phyloP scores from a whole-genome alignment of 1,140 invertebrate genomes.

The Bombus ignitus region DNA sequence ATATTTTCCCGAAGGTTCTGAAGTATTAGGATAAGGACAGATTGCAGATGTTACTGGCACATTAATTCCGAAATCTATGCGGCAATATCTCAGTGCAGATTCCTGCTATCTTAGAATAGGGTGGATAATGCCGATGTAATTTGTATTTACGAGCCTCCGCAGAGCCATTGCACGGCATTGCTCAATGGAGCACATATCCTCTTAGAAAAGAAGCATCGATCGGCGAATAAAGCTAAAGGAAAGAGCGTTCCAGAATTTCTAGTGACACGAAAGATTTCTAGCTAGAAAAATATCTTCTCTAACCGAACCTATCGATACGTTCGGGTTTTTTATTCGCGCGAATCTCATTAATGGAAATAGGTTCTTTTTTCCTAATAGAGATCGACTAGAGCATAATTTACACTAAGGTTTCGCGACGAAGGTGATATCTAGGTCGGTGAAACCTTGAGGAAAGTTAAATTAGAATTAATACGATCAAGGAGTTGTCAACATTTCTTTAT shows the following conservation, averaged over 20 bases:
- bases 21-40: neutral
- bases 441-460: constrained; percentile 4
- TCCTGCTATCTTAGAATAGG: neutral
- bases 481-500: neutral
- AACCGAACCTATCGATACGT: neutral
- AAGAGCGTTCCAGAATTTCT: neutral
- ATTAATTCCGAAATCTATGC: constrained; percentile 9
- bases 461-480: constrained; percentile 4
- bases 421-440: neutral
- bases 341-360: constrained; percentile 32
- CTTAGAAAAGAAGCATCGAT: constrained; percentile 15
- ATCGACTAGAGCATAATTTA: neutral
- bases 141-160: constrained; percentile 41
- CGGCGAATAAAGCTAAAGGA: constrained; percentile 1
- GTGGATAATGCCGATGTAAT: constrained; percentile 40
- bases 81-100: neutral
- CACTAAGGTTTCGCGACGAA: constrained; percentile 19
- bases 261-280: neutral
- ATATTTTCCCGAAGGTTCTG: neutral
- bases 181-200: constrained; percentile 38
- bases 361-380: neutral
- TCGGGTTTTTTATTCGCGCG: neutral
- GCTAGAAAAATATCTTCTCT: neutral
- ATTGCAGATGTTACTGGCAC: neutral
- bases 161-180: constrained; percentile 22